Percentiles rank a stretch among this genome's conserved stretches.
Conservation (phyloP, 2,797 vertebrate genomes). For the Pangasius macronema region DNA sequence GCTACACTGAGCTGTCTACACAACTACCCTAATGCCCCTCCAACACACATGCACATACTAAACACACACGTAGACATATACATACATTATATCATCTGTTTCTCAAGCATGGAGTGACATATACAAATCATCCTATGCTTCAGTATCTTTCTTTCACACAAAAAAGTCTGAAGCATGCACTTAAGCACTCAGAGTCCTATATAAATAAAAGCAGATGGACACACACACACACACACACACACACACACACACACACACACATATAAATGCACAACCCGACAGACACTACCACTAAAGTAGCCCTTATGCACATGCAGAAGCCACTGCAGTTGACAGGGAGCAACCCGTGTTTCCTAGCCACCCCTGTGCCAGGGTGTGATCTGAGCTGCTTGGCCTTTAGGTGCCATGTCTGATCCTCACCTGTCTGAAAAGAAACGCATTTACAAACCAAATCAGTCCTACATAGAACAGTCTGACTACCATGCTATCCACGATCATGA, state of each 20-base stretch:
- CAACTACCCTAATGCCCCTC: neutral
- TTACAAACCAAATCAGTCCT: constrained; percentile 42
- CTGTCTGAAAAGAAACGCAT: constrained; percentile 55
- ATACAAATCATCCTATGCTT: neutral
- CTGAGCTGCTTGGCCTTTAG: constrained; percentile 66
- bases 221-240: neutral
- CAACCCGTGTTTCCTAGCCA: constrained; percentile 54
- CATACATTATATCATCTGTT: neutral
- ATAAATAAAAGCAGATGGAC: neutral
- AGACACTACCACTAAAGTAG: constrained; percentile 51
- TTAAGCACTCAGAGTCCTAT: neutral
- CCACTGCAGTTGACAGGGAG: constrained; percentile 8
- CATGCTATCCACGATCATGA: neutral
- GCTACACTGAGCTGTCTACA: neutral
- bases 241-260: neutral
- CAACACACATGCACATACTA: neutral
- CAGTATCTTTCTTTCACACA: neutral
- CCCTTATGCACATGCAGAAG: constrained; percentile 19
- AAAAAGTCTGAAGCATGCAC: neutral
- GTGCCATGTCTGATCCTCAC: constrained; percentile 47
- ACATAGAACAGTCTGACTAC: constrained; percentile 37
- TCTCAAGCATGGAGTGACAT: neutral
- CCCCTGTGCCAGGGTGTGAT: constrained; percentile 54
- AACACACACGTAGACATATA: neutral
- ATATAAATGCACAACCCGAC: neutral